Evolutionary conservation across 2,888 invertebrate genomes (phyloP).

Genomic region (Acleris holmiana): DNA sequence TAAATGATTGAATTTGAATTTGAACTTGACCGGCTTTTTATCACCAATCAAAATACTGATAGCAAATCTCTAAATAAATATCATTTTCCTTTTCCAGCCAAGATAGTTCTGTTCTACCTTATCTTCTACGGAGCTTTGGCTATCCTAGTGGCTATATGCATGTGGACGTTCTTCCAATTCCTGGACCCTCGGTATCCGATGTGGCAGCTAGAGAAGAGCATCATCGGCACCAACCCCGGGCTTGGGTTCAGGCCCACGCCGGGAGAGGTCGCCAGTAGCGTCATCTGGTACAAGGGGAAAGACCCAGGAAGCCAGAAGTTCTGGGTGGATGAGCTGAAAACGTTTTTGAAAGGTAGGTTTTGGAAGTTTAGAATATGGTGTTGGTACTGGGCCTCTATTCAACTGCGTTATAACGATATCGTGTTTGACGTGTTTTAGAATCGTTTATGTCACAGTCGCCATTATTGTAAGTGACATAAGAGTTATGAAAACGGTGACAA

Average conservation of each 20-base stretch:
- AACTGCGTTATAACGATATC: too few species aligned
- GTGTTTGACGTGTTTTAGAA: too few species aligned
- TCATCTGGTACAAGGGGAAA: slow-evolving; percentile 97
- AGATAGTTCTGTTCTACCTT: slow-evolving; percentile 97
- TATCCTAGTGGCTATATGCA: slow-evolving; percentile 96
- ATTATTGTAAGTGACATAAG: too few species aligned
- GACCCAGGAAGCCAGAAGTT: slow-evolving; percentile 89
- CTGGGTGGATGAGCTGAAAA: slow-evolving; percentile 90
- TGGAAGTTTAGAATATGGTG: slow-evolving; percentile 31
- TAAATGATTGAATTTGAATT: too few species aligned
- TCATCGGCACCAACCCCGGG: slow-evolving; percentile 98
- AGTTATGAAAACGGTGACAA: too few species aligned
- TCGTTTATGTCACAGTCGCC: too few species aligned
- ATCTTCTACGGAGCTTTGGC: slow-evolving; percentile 96
- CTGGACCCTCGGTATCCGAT: slow-evolving; percentile 94
- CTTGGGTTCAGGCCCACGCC: slow-evolving; percentile 98
- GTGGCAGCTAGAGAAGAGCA: slow-evolving; percentile 93
- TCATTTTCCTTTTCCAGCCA: slow-evolving; percentile 86
- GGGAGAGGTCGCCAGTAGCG: slow-evolving; percentile 93
- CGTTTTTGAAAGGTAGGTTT: slow-evolving; percentile 90
- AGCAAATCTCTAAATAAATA: background rate
- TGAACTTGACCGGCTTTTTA: too few species aligned
- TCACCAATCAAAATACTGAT: too few species aligned
- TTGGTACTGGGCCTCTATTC: too few species aligned
- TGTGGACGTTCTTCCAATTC: slow-evolving; percentile 97